These are phyloP conservation scores for Heterodera filipjevi DNA, from an alignment of 2,888 invertebrate genomes.

Conservation along the genomic window DNA sequence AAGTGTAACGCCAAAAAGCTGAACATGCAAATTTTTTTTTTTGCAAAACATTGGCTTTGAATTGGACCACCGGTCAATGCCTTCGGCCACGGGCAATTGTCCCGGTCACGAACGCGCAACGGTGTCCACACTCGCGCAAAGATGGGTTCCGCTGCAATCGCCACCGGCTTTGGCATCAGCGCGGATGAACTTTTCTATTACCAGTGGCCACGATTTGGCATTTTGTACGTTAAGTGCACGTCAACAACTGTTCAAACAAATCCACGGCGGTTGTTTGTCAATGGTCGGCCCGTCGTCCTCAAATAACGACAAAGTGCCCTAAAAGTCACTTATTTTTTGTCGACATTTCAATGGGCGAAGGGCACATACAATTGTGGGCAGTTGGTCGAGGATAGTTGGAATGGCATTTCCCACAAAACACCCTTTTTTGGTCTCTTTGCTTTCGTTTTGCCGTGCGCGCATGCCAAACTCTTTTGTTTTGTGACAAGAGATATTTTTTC, in stretches of 20 bases:
- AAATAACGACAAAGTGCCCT: constrained; percentile 11
- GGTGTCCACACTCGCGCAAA: constrained; percentile 61
- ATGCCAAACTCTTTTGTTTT: neutral
- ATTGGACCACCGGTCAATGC: constrained; percentile 76
- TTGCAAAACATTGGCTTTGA: no score
- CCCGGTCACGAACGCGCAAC: constrained; percentile 76
- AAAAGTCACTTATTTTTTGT: neutral
- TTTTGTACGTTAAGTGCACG: neutral
- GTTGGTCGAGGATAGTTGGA: neutral
- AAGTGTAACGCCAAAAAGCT: constrained; percentile 76
- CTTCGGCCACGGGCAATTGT: constrained; percentile 73
- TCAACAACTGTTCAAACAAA: neutral
- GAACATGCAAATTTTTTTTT: no score
- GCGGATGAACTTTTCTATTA: neutral
- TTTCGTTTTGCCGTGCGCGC: neutral
- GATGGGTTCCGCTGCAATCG: constrained; percentile 35
- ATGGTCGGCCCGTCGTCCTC: neutral
- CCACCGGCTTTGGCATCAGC: neutral
- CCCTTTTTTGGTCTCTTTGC: neutral
- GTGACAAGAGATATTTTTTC: neutral
- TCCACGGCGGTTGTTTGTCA: neutral
- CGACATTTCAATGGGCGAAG: neutral
- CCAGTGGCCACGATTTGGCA: neutral
- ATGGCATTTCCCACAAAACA: neutral
- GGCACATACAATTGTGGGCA: neutral